These are phyloP conservation scores for Spea bombifrons DNA, from an alignment of 2,113 vertebrate genomes.

Conservation along the genomic window DNA sequence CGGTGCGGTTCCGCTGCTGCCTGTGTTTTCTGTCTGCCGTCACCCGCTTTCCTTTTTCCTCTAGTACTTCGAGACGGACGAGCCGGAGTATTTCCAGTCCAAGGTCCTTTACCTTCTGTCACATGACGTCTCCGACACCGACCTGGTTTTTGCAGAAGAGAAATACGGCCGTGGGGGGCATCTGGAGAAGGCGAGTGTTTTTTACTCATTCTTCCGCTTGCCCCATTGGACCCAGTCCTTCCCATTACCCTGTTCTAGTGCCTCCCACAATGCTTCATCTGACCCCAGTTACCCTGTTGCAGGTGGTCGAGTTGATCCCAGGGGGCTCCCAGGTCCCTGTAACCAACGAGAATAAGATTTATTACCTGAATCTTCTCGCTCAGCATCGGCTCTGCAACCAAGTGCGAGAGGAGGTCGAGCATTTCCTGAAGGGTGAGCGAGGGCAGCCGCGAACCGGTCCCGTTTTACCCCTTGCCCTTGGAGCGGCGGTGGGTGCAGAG, in stretches of 20 bases:
- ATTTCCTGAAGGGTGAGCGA: constrained; percentile 89
- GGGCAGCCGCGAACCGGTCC: background rate
- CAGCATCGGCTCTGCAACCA: constrained; percentile 92
- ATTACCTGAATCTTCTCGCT: constrained; percentile 92
- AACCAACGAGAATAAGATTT: constrained; percentile 94
- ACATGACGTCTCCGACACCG: constrained; percentile 97
- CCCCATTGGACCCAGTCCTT: too few relatives aligned
- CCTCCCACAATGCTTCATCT: background rate
- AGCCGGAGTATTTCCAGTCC: constrained; percentile 98
- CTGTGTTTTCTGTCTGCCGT: background rate
- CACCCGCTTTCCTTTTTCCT: constrained; percentile 9
- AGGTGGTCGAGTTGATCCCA: constrained; percentile 91
- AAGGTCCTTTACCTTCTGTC: constrained; percentile 98
- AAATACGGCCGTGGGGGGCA: constrained; percentile 93
- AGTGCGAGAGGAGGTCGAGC: constrained; percentile 95
- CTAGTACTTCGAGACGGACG: constrained; percentile 97
- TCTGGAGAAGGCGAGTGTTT: constrained; percentile 86
- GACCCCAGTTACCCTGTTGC: constrained; percentile 30
- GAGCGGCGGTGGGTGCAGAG: too few relatives aligned
- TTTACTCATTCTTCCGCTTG: background rate
- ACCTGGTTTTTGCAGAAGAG: constrained; percentile 96
- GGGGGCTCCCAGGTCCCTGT: constrained; percentile 91
- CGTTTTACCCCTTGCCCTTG: too few relatives aligned
- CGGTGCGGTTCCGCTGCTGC: too few relatives aligned
- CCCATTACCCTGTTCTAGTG: too few relatives aligned